Percentiles rank a stretch among this genome's conserved stretches.
Conservation (phyloP, 2,113 vertebrate genomes). For the Macrotis lagotis region DNA sequence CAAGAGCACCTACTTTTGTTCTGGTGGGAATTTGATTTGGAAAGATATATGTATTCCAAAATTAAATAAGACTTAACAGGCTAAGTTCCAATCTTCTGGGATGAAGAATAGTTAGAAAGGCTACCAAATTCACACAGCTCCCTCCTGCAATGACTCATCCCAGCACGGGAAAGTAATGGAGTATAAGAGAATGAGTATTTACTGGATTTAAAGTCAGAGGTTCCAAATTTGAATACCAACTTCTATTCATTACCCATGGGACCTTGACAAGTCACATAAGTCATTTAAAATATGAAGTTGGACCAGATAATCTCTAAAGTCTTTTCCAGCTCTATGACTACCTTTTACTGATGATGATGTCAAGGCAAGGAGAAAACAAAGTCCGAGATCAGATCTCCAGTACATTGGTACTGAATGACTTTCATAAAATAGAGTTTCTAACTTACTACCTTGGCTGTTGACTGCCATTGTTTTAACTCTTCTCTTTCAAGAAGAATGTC, state of each 20-base stretch:
- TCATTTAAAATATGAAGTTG: neutral
- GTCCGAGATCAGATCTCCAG: neutral
- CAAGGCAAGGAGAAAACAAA: neutral
- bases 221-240: neutral
- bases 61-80: neutral
- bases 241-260: neutral
- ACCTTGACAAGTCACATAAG: neutral
- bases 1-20: neutral
- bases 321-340: neutral
- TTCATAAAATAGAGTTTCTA: neutral
- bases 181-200: neutral
- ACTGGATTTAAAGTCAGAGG: neutral
- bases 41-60: conserved; percentile 29
- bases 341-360: neutral
- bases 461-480: neutral
- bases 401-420: neutral
- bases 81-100: conserved; percentile 21
- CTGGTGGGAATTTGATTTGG: neutral
- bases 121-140: neutral
- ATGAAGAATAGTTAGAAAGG: neutral
- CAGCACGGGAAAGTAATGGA: neutral
- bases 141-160: neutral
- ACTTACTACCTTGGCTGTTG: neutral
- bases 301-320: no score
- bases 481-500: neutral